A percentile compares a stretch with the other conserved stretches of the same genome.
Evolutionary conservation across 2,113 vertebrate genomes (phyloP).

Genomic region (Pionites leucogaster): DNA sequence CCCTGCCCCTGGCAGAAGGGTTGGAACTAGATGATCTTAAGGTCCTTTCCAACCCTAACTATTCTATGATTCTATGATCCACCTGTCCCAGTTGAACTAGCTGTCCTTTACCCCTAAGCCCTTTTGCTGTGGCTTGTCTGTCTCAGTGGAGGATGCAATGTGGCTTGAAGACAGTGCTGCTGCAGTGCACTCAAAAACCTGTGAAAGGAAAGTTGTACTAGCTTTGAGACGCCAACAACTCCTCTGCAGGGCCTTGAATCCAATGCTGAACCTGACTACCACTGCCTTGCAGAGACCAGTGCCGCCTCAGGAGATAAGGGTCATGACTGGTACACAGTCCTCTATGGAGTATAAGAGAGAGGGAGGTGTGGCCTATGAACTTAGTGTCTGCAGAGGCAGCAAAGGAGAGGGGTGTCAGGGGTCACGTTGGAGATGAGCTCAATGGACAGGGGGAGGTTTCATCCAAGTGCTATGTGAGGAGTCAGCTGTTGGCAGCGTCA

Average conservation of each 20-base stretch:
- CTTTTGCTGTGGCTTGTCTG: neutral
- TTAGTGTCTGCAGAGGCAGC: accelerated
- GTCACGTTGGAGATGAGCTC: neutral
- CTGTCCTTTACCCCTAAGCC: neutral
- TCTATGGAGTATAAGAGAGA: neutral
- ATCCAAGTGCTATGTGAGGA: neutral
- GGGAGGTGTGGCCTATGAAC: neutral
- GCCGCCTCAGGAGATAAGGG: neutral
- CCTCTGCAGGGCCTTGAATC: neutral
- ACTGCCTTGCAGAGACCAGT: neutral
- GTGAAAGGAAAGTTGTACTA: neutral
- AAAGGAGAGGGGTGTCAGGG: neutral
- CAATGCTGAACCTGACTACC: neutral
- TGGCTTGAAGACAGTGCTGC: neutral
- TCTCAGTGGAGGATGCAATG: neutral
- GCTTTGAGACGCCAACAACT: neutral
- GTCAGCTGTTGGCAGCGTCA: neutral
- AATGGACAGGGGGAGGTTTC: neutral
- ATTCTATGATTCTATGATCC: neutral
- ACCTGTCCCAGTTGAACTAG: neutral
- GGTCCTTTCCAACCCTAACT: too few species aligned
- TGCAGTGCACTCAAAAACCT: neutral
- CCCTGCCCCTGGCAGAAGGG: too few species aligned
- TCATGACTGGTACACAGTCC: accelerated
- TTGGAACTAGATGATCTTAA: too few species aligned